Base-by-base conservation (phyloP, 2,797 vertebrate species). In the Leptoclinus maculatus region DNA sequence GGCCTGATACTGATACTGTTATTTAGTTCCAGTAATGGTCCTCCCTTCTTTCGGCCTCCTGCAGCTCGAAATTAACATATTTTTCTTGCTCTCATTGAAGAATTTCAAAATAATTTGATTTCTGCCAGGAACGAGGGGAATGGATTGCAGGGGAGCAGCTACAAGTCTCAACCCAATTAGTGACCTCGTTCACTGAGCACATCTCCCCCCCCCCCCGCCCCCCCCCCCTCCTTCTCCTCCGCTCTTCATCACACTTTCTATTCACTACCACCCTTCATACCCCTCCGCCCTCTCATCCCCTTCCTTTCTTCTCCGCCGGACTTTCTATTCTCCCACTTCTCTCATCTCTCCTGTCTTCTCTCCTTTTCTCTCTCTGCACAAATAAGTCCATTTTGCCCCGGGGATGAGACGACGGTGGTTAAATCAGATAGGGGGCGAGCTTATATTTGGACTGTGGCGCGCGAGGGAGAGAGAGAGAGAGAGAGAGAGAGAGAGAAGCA, bases 381-480 rank as follows among this genome's bases (percentile, higher is more conserved):
- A 92, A 92, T 89, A 84, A 91, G 88, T 91, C 82, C 71, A 78
- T 88, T 89, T 92, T 62, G 85, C 92, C 89, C 73, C 59, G 8
- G 87, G 89, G 90, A 87, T 85, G 82, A 83, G 80, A 83, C 87
- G 74, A 38, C 59, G 54, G 70, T 77, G 86, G 87, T 90, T 90
- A 85, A 92, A 93, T 92, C 91, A 87, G 88, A 92, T 90, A 84
- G 84, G 87, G 87, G 90, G 88, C 67, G 67, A 91, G 88, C 89
- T 92, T 93, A 94, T 93, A 93, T 94, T 93, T 94, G 92, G 92
- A 93, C 69, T 83, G 74, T 82, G 66, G 85, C 54, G n/a, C 57
- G 71, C 69, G 36, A 39, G 32, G 64, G n/a, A 54, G 53, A 59
- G 36, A 19, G 59, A 56, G 19, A 38, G 53, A 51, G 73, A 65